Evolutionary conservation across 2,888 invertebrate species (phyloP).

Genomic region (Eristalis pertinax): DNA sequence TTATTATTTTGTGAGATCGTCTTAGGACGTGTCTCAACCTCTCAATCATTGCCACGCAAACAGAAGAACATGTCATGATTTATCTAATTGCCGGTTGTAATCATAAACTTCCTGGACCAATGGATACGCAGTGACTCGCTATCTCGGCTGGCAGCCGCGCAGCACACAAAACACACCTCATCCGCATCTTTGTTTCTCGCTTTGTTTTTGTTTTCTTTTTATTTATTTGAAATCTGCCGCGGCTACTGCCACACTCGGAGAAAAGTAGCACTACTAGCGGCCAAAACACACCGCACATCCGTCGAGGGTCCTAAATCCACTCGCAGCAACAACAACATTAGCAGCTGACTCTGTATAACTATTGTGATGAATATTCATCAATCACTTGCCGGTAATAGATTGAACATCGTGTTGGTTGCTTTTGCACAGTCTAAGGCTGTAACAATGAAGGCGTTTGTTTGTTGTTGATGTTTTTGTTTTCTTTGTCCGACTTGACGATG

Average conservation of each 20-base stretch:
- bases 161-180: slow-evolving; percentile 1
- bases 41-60: background rate
- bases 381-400: slow-evolving; percentile 50
- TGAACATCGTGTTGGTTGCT: slow-evolving; percentile 1
- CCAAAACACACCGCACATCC: slow-evolving; percentile 3
- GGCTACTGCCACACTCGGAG: background rate
- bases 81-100: slow-evolving; percentile 30
- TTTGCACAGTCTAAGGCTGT: background rate
- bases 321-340: slow-evolving; percentile 1
- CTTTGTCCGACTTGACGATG: background rate
- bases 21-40: background rate
- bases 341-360: background rate
- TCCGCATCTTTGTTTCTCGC: background rate
- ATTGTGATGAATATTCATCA: slow-evolving; percentile 60
- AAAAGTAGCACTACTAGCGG: background rate
- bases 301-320: slow-evolving; percentile 50
- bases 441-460: background rate
- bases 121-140: slow-evolving; percentile 21
- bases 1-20: no score
- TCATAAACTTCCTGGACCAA: slow-evolving; percentile 49
- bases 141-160: slow-evolving; percentile 1
- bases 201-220: background rate
- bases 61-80: background rate
- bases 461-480: background rate
- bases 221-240: slow-evolving; percentile 41